Conservation (phyloP, 2,888 invertebrate genomes). For the Macroteleia sp. region DNA sequence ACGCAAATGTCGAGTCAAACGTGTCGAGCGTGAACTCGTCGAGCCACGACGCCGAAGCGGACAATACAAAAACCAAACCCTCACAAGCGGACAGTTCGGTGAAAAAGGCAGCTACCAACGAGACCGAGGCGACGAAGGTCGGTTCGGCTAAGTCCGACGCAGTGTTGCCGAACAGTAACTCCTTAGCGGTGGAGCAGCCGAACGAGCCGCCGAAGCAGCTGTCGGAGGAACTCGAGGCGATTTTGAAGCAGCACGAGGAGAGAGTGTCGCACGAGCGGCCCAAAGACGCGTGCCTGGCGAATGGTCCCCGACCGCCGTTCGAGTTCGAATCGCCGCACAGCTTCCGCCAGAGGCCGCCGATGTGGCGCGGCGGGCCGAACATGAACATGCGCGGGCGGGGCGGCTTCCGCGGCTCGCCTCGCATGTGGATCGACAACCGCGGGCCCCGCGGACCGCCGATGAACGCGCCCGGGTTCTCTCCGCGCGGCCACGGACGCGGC, state of each 20-base stretch:
- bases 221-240: slow-evolving; percentile 75
- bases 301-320: slow-evolving; percentile 68
- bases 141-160: background rate
- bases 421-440: slow-evolving; percentile 84
- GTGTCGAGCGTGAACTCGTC: too few relatives aligned
- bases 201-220: slow-evolving; percentile 71
- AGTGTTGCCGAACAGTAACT: too few relatives aligned
- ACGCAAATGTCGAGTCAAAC: too few relatives aligned
- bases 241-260: slow-evolving; percentile 68
- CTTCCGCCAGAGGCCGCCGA: slow-evolving; percentile 75
- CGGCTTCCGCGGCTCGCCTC: slow-evolving; percentile 80
- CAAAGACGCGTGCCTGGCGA: too few relatives aligned
- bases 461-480: slow-evolving; percentile 67
- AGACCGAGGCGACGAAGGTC: background rate
- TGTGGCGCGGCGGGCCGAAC: slow-evolving; percentile 79
- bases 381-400: slow-evolving; percentile 80
- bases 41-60: background rate
- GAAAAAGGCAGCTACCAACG: background rate
- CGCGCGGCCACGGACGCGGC: slow-evolving; percentile 76
- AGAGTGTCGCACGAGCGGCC: too few relatives aligned
- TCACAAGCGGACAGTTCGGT: background rate
- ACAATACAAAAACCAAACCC: background rate
- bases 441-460: slow-evolving; percentile 74
- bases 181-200: too few relatives aligned
- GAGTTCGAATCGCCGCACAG: slow-evolving; percentile 65